Evolutionary conservation across 2,113 vertebrate genomes (phyloP), one percentile per base, ranked within the genome.

Genomic region (Rhinolophus sinicus): DNA sequence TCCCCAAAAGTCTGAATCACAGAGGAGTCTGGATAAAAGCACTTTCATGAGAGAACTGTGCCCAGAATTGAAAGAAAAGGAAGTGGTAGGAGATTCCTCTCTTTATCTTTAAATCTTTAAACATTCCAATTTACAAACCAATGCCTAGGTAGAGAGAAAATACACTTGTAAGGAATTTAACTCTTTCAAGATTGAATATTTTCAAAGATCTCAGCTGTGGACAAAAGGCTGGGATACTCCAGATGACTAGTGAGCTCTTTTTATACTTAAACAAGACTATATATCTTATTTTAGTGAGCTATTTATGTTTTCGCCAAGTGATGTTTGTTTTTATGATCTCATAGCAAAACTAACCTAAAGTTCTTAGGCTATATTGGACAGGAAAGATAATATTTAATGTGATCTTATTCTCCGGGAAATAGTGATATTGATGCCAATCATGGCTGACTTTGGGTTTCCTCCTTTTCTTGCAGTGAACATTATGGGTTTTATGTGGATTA

Each of bases 401-500:
- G n/a, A 84, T 93, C 77, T 93, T 96, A 67, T 94, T 97, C 72
- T 88, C 81, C 16, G 24, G 16, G 64, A 83, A 93, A n/a, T 35
- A 28, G 4, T 75, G 54, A 77, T 19, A 30, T 14, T 86, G 67
- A 91, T 83, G 86, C 86, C 75, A 50, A 52, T 90, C 82, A 92
- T 52, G 0, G 28, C 14, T 92, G 93, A 47, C 69, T 85, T 72
- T 72, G 69, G 52, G 85, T 47, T 86, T 75, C 69, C 30, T 80
- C 64, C 52, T 80, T 93, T 97, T 54, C 95, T 76, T 69, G 21
- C 70, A 38, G 26, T 94, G 35, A 54, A 38, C 33, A 85, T 95
- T 88, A 93, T 77, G 65, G 85, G 44, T 93, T 95, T 88, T 50
- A 93, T 86, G 76, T 93, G 82, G 92, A 90, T 95, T 90, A 65